phyloP scores from a whole-genome alignment of 2,888 invertebrate genomes.

The Gortyna flavago region DNA sequence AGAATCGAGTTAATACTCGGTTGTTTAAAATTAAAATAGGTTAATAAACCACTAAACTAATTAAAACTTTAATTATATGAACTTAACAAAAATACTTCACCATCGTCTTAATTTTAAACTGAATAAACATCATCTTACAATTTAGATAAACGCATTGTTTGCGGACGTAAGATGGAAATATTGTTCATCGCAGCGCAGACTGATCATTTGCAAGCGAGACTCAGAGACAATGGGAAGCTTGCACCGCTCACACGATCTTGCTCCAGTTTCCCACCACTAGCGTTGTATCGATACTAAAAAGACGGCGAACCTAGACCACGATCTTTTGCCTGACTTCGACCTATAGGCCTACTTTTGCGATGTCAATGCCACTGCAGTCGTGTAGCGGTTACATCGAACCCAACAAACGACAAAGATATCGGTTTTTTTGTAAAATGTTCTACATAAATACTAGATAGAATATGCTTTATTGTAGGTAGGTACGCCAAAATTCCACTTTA shows the following conservation, averaged over 20 bases:
- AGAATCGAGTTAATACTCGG: not conserved
- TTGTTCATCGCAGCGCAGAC: not conserved
- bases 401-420: not conserved
- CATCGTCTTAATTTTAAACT: not conserved
- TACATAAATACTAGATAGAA: not conserved
- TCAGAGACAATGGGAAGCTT: conserved; percentile 54
- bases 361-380: conserved; percentile 46
- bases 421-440: not conserved
- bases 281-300: conserved; percentile 40
- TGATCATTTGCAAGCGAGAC: conserved; percentile 28
- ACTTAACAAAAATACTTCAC: not conserved
- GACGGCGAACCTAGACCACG: conserved; percentile 36
- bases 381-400: conserved; percentile 16
- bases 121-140: not conserved
- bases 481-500: not conserved
- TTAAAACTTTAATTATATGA: conserved; percentile 5
- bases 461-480: not conserved
- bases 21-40: not conserved
- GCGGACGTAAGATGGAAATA: not conserved
- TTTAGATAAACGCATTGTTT: conserved; percentile 12
- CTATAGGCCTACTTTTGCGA: conserved; percentile 53
- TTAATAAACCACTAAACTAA: not conserved
- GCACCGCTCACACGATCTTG: conserved; percentile 59
- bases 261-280: conserved; percentile 49
- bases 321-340: conserved; percentile 46